phyloP scores from a whole-genome alignment of 1,140 invertebrate species.

The Drosophila mauritiana region DNA sequence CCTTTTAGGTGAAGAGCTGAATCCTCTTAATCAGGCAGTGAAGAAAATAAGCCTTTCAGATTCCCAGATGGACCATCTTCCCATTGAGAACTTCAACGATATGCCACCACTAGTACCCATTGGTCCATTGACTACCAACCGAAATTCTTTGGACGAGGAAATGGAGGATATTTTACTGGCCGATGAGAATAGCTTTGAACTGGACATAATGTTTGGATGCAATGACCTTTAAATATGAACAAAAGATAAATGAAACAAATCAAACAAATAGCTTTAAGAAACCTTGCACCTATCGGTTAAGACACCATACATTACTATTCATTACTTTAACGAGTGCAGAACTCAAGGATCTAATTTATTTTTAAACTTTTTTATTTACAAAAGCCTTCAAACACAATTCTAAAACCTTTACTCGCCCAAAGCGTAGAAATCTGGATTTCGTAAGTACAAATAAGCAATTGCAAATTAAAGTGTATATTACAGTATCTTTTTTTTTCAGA shows the following conservation, averaged over 20 bases:
- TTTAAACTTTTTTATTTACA: conserved; percentile 15
- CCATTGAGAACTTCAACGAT: neutral
- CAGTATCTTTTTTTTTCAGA: conserved; percentile 21
- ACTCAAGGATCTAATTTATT: conserved; percentile 13
- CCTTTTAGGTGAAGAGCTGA: neutral
- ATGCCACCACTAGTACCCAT: conserved; percentile 14
- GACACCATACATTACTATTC: neutral
- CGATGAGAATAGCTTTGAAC: conserved; percentile 32
- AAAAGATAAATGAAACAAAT: neutral
- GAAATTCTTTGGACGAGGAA: conserved; percentile 11
- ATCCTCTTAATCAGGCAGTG: conserved; percentile 8
- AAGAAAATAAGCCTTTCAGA: conserved; percentile 4
- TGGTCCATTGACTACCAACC: neutral
- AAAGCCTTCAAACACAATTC: conserved; percentile 78
- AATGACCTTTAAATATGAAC: conserved; percentile 5
- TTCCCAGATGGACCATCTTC: conserved; percentile 17
- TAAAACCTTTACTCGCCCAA: conserved; percentile 81
- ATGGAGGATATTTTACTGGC: conserved; percentile 15
- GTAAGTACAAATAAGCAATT: conserved; percentile 47
- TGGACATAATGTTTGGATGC: conserved; percentile 23
- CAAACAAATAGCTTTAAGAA: conserved; percentile 1
- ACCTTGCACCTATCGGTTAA: neutral
- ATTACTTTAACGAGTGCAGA: neutral
- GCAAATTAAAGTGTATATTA: neutral
- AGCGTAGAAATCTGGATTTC: conserved; percentile 76